Percentiles rank a stretch among this genome's conserved stretches.
Conservation (phyloP, 2,113 vertebrate genomes). For the Colinus virginianus region DNA sequence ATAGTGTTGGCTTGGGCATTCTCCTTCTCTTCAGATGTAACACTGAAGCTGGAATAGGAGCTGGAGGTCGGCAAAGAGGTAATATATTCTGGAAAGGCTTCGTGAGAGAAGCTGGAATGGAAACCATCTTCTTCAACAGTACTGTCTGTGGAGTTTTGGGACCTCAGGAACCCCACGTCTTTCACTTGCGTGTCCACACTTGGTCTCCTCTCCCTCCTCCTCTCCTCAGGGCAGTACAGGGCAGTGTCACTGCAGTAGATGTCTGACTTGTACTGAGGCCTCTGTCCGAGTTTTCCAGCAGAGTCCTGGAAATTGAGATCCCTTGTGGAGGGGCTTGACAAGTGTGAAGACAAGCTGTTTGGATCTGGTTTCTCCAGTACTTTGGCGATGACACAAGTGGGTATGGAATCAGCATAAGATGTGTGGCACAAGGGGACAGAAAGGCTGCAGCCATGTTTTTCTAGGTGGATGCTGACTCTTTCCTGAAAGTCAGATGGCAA, state of each 20-base stretch:
- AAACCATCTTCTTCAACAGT: constrained; percentile 87
- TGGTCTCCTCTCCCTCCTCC: constrained; percentile 84
- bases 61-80: constrained; percentile 88
- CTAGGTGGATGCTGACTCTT: constrained; percentile 88
- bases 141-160: constrained; percentile 90
- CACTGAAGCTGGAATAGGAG: constrained; percentile 94
- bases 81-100: constrained; percentile 84
- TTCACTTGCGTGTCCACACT: constrained; percentile 86
- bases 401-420: constrained; percentile 86
- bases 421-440: constrained; percentile 83
- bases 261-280: constrained; percentile 86
- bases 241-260: constrained; percentile 94
- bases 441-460: constrained; percentile 84
- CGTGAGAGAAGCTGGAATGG: constrained; percentile 85
- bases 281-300: constrained; percentile 79
- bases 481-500: constrained; percentile 91
- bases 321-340: constrained; percentile 82
- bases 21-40: constrained; percentile 91
- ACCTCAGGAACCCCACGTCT: constrained; percentile 80
- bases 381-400: constrained; percentile 88
- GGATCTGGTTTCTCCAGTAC: constrained; percentile 91
- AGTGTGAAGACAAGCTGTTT: constrained; percentile 84
- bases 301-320: constrained; percentile 80
- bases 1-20: constrained; percentile 85
- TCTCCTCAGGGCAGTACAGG: constrained; percentile 92